Base-by-base conservation (phyloP, 1,140 invertebrate genomes). In the Zophobas morio region DNA sequence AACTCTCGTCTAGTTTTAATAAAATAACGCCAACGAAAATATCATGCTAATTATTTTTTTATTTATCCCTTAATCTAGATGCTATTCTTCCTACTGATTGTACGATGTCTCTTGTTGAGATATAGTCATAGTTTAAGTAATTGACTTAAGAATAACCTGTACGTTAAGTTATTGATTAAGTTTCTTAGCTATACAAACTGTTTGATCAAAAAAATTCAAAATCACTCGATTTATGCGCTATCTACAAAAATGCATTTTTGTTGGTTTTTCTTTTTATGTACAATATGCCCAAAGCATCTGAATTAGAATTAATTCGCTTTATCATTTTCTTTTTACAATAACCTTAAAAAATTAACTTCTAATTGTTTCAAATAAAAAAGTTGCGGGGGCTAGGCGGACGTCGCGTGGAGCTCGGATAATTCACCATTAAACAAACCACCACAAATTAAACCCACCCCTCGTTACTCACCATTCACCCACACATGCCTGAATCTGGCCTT, bases 301-400 rank as follows among this genome's bases (percentile, higher is more conserved):
- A 78, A 78, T 78, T 78, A 78, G 77, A 78, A 78, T 78, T 78
- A 78, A 78, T 78, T 71, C 77, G 57, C 77, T 78, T 78, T 78
- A 78, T 60, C 76, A 74, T 78, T 78, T 74, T 53, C 36, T 40
- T 72, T 72, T 42, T 53, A 56, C 49, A 42, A 53, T 73, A 56
- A 56, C 6, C n/a, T 73, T 66, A 54, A 73, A 56, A 73, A 73
- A 73, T 36, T 56, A 54, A 54, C 5, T n/a, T 54, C 47, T 56
- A 73, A 53, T 72, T 39, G 34, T 53, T 4, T 46, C 36, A 73
- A 73, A 73, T 37, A 36, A 51, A 37, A 35, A 54, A 72, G 2
- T 36, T 56, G 5, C 33, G 46, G 8, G 70, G 2, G 4, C 39
- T 32, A 20, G n/a, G 42, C 49, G 35, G 51, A 34, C 51, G 51